Conservation (phyloP, 2,797 vertebrate genomes). For the Alectoris magna region DNA sequence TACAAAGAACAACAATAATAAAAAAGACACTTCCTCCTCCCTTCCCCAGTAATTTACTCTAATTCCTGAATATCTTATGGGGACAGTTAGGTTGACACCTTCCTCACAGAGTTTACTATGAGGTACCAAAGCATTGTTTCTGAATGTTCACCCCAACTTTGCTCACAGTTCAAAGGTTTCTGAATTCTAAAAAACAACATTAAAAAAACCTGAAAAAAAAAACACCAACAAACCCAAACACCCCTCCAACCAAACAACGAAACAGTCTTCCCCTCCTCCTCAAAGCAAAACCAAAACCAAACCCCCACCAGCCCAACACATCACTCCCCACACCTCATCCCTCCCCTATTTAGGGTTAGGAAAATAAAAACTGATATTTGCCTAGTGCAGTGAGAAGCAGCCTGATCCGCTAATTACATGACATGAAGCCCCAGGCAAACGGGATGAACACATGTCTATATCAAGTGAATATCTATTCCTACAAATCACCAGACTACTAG, state of each 20-base stretch:
- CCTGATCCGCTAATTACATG: accelerated
- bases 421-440: background rate
- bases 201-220: background rate
- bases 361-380: background rate
- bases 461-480: background rate
- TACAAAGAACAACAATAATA: too few relatives aligned
- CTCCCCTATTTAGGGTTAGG: too few relatives aligned
- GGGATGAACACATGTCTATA: background rate
- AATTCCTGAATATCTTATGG: background rate
- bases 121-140: background rate
- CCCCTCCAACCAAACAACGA: background rate
- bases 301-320: background rate
- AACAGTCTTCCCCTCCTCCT: background rate
- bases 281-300: background rate
- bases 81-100: background rate
- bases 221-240: too few relatives aligned
- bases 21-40: background rate
- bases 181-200: background rate
- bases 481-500: background rate
- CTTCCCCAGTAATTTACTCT: accelerated
- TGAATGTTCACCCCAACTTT: background rate
- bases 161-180: background rate
- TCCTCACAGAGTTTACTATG: background rate
- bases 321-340: background rate
- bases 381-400: background rate